Evolutionary conservation across 2,797 vertebrate genomes (phyloP), one percentile per base, ranked within the genome.

Genomic region (Anas capensis): DNA sequence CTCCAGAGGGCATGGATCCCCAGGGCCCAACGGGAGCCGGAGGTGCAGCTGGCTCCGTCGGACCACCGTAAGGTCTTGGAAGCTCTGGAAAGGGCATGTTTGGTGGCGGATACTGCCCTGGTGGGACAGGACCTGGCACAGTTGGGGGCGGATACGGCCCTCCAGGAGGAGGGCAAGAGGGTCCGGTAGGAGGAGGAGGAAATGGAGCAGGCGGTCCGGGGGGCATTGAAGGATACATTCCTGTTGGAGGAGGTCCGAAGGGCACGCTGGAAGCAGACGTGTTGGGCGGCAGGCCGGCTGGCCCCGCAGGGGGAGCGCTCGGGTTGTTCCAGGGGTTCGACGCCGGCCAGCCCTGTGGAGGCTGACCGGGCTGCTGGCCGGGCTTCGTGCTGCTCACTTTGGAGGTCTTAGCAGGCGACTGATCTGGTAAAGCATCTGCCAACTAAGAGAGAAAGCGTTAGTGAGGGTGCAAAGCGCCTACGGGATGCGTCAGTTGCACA

Each of bases 351-450:
- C 89, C 97, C 80, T 98, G 98, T 0, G 97, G 95, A 18, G 97
- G 88, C 60, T 98, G 98, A 78, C 89, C 85, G 7, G 97, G 96
- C 61, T 97, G 97, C 10, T 96, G 97, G 16, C 97, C 94, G 3
- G 99, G 98, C 92, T 99, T 99, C 3, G 97, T 97, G 96, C 98
- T 98, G 89, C 98, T 98, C 70, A 97, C 98, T 92, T 98, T 98
- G 73, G 98, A 97, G 33, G 98, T 98, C 97, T 99, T 98, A 96
- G 98, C 97, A 8, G 98, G 95, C 24, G 97, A 94, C 53, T 98
- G 98, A 33, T 99, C 99, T 56, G 97, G 97, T 94, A 99, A 98
- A 40, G 99, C 99, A 97, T 99, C 99, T 91, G 98, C 91, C 97
- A 99, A 98, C 99, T 99, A 85, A 73, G 97, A 93, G 16, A 92